Evolutionary conservation across 1,140 invertebrate species (phyloP), one percentile per base, ranked within the genome.

Genomic region (Onthophagus taurus): DNA sequence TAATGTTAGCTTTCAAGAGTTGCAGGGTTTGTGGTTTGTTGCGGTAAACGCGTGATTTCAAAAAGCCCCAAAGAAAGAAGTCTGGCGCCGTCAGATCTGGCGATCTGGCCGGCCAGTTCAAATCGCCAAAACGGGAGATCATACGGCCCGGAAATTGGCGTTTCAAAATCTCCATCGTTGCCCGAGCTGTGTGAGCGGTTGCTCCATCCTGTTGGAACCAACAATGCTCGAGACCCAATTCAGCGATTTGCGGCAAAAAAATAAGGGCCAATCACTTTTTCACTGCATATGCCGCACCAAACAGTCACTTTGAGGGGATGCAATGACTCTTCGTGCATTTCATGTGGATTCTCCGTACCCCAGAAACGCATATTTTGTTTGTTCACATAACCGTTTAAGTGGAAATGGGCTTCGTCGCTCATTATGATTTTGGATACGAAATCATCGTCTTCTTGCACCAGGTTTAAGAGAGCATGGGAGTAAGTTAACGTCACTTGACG

Each of bases 21-120:
- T 58, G 26, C 18, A 61, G 41, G 41, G 46, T 57, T 34, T 38
- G 20, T 51, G 55, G 52, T 47, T 48, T 50, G 46, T 58, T 51
- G 37, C 19, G 34, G 41, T 52, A 58, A 37, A 56, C 48, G 20
- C 39, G 48, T 29, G 48, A 46, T 50, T 59, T 56, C 18, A 55
- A 45, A 39, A 45, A 49, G 13, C 47, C 52, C 47, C 50, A 55
- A 23, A 63, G 47, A 47, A 55, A 65, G 51, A 63, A 66, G 36
- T 66, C 55, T 20, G 45, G 42, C 29, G 50, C 24, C 16, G 52
- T 57, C 20, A 67, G 50, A 53, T 67, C 61, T 13, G 58, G 59
- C 17, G 54, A 63, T 24, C 54, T 20, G 39, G 61, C 36, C 43
- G 57, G 57, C 48, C 57, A 54, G 24, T 51, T 39, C 20, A 55